Evolutionary conservation across 2,113 vertebrate genomes (phyloP).

Genomic region (Maccullochella peelii): DNA sequence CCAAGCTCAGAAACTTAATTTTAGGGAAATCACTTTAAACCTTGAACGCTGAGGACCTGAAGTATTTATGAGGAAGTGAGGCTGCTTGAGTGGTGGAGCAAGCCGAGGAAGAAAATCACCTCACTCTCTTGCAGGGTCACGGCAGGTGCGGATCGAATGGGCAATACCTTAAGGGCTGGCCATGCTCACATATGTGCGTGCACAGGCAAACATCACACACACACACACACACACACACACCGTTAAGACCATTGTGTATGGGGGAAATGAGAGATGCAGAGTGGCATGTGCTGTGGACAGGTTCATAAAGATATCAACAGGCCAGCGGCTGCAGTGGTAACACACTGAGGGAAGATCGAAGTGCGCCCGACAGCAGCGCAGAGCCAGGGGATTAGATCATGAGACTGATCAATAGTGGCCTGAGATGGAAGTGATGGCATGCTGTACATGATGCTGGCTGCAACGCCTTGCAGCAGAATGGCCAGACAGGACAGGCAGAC

Average conservation of each 20-base stretch:
- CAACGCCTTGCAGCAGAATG: constrained; percentile 12
- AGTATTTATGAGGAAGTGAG: constrained; percentile 77
- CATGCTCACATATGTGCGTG: not conserved
- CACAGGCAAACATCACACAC: constrained; percentile 30
- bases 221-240: not conserved
- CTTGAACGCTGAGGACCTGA: constrained; percentile 70
- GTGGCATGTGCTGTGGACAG: constrained; percentile 34
- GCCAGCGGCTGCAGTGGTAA: constrained; percentile 38
- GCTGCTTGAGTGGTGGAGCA: constrained; percentile 34
- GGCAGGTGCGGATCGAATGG: constrained; percentile 43
- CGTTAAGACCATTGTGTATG: constrained; percentile 9
- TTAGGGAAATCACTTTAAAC: constrained; percentile 77
- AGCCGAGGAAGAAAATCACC: constrained; percentile 41
- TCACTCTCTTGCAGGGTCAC: constrained; percentile 52
- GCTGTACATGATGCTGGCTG: constrained; percentile 48
- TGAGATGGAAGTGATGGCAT: constrained; percentile 58
- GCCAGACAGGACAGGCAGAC: constrained; percentile 24
- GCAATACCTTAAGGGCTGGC: constrained; percentile 34
- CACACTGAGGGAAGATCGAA: constrained; percentile 57
- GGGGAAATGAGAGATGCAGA: constrained; percentile 46
- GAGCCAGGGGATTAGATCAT: constrained; percentile 73
- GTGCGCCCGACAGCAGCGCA: constrained; percentile 47
- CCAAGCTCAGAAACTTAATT: constrained; percentile 77
- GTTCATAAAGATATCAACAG: constrained; percentile 74
- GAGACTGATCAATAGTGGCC: constrained; percentile 69